Conservation (phyloP, 2,113 vertebrate genomes). For the Nannospalax galili region DNA sequence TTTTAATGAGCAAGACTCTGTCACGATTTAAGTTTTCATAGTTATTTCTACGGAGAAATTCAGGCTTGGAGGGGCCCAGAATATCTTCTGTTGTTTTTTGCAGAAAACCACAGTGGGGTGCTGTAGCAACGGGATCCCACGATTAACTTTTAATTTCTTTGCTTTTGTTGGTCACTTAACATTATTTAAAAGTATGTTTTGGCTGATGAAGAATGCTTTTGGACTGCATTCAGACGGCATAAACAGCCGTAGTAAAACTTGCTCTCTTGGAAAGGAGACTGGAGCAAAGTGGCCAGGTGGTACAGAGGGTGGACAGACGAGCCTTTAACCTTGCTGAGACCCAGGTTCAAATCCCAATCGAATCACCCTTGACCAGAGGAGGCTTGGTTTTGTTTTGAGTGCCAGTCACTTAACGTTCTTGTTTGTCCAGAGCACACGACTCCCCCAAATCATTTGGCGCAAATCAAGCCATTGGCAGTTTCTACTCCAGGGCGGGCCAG, state of each 20-base stretch:
- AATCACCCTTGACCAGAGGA: background rate
- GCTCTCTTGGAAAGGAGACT: conserved; percentile 67
- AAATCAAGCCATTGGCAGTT: conserved; percentile 72
- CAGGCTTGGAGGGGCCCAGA: conserved; percentile 51
- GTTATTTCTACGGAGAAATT: conserved; percentile 45
- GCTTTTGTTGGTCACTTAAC: conserved; percentile 83
- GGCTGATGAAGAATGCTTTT: conserved; percentile 80
- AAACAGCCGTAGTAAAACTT: conserved; percentile 80
- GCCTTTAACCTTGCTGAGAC: conserved; percentile 26
- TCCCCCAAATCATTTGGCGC: conserved; percentile 76
- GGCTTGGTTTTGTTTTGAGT: conserved; percentile 40
- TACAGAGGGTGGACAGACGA: background rate
- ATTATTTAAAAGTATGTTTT: conserved; percentile 83
- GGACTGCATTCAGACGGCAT: conserved; percentile 79
- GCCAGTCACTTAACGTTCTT: conserved; percentile 61
- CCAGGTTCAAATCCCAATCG: conserved; percentile 55
- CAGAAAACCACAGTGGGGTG: conserved; percentile 81
- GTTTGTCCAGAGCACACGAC: conserved; percentile 69
- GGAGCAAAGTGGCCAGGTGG: conserved; percentile 56
- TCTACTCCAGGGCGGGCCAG: conserved; percentile 59
- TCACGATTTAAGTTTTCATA: background rate
- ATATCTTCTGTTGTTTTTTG: conserved; percentile 71
- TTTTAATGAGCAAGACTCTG: background rate
- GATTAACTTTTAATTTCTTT: conserved; percentile 81
- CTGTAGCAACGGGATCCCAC: conserved; percentile 76